A percentile compares a stretch with the other conserved stretches of the same genome.
These are phyloP conservation scores for Axis porcinus DNA, from an alignment of 2,113 vertebrate species.

Conservation along the genomic window DNA sequence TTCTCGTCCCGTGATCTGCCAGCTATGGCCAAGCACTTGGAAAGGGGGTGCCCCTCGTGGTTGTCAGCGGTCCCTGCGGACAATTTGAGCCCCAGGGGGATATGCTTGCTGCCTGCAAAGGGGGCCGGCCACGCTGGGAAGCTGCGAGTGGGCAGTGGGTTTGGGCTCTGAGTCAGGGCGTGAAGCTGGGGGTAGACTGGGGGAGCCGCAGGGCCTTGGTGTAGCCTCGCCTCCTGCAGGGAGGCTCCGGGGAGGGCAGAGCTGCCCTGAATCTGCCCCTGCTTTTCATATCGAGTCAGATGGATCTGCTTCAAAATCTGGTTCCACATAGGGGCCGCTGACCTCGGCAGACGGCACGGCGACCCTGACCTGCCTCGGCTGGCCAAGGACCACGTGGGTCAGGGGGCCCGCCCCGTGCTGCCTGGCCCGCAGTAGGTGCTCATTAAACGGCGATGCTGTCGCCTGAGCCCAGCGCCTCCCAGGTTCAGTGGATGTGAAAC, in stretches of 20 bases:
- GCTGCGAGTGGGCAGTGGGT: background rate
- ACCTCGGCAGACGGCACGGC: background rate
- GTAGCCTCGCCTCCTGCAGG: background rate
- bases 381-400: rapidly evolving
- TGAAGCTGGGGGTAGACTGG: background rate
- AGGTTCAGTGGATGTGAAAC: rapidly evolving
- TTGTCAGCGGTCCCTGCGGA: background rate
- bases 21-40: constrained; percentile 6
- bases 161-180: background rate
- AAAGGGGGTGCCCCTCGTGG: constrained; percentile 44
- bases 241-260: background rate
- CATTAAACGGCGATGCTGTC: rapidly evolving
- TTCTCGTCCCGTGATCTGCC: constrained; percentile 50
- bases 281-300: rapidly evolving
- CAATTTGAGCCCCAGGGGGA: background rate
- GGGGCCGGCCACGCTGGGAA: background rate
- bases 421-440: rapidly evolving
- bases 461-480: rapidly evolving
- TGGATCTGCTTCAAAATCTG: background rate
- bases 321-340: background rate
- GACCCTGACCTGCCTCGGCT: background rate
- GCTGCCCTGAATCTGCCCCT: background rate
- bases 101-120: constrained; percentile 53
- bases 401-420: background rate
- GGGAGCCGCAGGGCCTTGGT: background rate